Conservation (phyloP, 2,888 invertebrate genomes). For the Criorhina ranunculi region DNA sequence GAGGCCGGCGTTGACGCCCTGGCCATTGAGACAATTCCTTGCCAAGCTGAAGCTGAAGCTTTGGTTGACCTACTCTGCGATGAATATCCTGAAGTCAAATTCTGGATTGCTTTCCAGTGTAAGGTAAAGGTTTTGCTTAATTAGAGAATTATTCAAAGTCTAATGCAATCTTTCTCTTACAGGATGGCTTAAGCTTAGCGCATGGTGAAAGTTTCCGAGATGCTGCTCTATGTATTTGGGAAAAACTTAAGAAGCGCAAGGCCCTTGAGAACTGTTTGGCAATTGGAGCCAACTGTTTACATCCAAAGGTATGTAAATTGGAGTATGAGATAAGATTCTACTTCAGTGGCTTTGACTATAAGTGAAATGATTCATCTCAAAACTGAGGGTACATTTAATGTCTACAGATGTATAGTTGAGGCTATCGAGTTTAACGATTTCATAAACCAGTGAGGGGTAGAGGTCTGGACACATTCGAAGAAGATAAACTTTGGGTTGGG, state of each 20-base stretch:
- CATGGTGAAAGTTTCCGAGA: constrained; percentile 93
- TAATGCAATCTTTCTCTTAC: constrained; percentile 74
- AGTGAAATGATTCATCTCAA: no score
- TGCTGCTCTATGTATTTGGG: constrained; percentile 89
- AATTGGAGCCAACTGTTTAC: constrained; percentile 95
- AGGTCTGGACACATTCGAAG: no score
- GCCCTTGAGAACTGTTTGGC: constrained; percentile 89
- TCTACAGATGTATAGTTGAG: no score
- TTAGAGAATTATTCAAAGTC: not conserved
- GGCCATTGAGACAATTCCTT: constrained; percentile 97
- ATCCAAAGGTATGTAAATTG: constrained; percentile 85
- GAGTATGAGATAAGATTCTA: no score
- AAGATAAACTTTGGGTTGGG: no score
- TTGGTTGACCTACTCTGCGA: constrained; percentile 90
- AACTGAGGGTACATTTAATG: no score
- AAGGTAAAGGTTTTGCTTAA: constrained; percentile 86
- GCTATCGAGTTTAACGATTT: no score
- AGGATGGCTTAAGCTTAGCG: constrained; percentile 87
- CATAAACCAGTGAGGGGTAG: no score
- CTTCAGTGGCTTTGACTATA: no score
- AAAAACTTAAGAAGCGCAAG: constrained; percentile 87
- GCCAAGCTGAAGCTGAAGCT: constrained; percentile 92
- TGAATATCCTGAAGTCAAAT: constrained; percentile 91
- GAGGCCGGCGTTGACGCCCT: constrained; percentile 93
- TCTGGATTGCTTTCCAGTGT: constrained; percentile 96